Evolutionary conservation across 2,113 vertebrate genomes (phyloP).

Genomic region (Empidonax alnorum): DNA sequence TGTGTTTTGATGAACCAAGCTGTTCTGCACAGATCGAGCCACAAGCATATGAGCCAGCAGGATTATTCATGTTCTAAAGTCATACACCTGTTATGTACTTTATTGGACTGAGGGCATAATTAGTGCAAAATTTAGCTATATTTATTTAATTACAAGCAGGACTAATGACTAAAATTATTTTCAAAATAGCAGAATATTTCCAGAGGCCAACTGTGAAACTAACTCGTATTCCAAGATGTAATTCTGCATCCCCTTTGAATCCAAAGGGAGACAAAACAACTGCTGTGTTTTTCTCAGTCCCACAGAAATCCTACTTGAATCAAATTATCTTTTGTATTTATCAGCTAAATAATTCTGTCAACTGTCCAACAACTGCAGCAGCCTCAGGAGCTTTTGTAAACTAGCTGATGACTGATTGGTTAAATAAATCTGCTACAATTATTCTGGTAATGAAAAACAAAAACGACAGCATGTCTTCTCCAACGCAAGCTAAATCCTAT

Average conservation of each 20-base stretch:
- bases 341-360: slow-evolving; percentile 62
- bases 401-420: slow-evolving; percentile 60
- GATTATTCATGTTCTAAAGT: slow-evolving; percentile 13
- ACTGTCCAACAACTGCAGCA: slow-evolving; percentile 38
- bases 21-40: neutral
- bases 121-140: slow-evolving; percentile 40
- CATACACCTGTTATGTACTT: slow-evolving; percentile 60
- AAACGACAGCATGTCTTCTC: slow-evolving; percentile 30
- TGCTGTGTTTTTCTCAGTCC: neutral
- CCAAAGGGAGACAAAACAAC: slow-evolving; percentile 17
- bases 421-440: slow-evolving; percentile 60
- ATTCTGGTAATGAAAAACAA: slow-evolving; percentile 63
- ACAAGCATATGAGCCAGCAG: neutral
- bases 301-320: slow-evolving; percentile 15
- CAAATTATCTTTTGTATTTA: slow-evolving; percentile 53
- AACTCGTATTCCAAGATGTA: neutral
- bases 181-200: slow-evolving; percentile 34
- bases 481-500: slow-evolving; percentile 51
- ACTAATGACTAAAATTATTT: slow-evolving; percentile 52
- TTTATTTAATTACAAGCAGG: slow-evolving; percentile 57
- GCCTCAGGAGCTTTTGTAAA: slow-evolving; percentile 53
- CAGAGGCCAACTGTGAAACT: slow-evolving; percentile 27
- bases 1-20: slow-evolving; percentile 44
- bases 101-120: slow-evolving; percentile 45
- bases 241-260: slow-evolving; percentile 9